Base-by-base conservation (phyloP, 1,140 invertebrate species). In the Araneus ventricosus region DNA sequence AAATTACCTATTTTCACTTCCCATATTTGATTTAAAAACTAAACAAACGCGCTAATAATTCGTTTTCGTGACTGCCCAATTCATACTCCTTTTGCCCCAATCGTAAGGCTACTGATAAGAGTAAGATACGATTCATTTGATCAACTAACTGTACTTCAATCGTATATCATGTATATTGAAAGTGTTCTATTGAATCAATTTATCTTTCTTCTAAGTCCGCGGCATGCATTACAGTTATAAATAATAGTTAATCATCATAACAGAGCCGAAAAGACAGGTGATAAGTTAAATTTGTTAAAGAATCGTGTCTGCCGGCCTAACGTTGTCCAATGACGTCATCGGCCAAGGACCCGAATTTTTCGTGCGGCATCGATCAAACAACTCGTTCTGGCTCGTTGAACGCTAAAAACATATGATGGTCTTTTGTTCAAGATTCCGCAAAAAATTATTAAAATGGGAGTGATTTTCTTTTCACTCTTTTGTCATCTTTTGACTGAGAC, bases 321-420 rank as follows among this genome's bases (percentile, higher is more conserved):
- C 70, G 59, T 14, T 80, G 67, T 6, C 30, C 27, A 34, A 7
- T 75, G 88, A 90, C 88, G 88, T 90, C 88, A 84, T 22, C 17
- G 89, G 89, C 89, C 89, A 91, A 91, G 80, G 89, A 91, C 89
- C 89, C 75, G 45, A 90, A 30, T 70, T 57, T 90, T 90, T 91
- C 8, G 37, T 34, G n/a, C 82, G 90, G 82, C 82, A 24, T 34
- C 39, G 61, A 86, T 92, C 90, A 92, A 92, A 92, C 90, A 79
- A 41, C 61, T 57, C 61, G 90, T 86, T 92, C 37, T 70, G 82
- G 37, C 59, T 92, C 82, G 90, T 85, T 92, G 80, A 79, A 27
- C 59, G 24, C 59, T 34, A 34, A 84, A 84, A 91, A 84, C 89
- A 91, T 91, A 52, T 45, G 57, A 52, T 37, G 90, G 37, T 92